Evolutionary conservation across 2,888 invertebrate genomes (phyloP).

Genomic region (Patella pellucida): DNA sequence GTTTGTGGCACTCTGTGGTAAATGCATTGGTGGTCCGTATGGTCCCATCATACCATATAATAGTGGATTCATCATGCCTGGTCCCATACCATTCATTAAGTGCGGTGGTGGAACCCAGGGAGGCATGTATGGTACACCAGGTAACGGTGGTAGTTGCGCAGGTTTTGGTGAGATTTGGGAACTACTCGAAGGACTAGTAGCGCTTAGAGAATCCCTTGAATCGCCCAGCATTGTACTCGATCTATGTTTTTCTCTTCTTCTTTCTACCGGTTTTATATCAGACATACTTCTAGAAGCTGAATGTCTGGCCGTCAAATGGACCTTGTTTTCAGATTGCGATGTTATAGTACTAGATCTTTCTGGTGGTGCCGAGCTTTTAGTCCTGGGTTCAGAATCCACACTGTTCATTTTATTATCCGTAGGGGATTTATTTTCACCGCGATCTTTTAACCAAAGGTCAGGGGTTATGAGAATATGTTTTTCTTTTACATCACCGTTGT

Average conservation of each 20-base stretch:
- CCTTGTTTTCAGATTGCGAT: background rate
- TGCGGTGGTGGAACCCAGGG: slow-evolving; percentile 33
- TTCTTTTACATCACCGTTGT: slow-evolving; percentile 39
- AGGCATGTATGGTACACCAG: slow-evolving; percentile 19
- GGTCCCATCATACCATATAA: slow-evolving; percentile 26
- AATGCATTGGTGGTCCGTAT: slow-evolving; percentile 16
- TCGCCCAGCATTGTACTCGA: slow-evolving; percentile 8
- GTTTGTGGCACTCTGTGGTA: slow-evolving; percentile 17
- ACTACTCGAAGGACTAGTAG: slow-evolving; percentile 18
- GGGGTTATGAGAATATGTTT: slow-evolving; percentile 82
- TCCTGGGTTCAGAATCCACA: background rate
- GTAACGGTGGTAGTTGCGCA: background rate
- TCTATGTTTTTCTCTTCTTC: slow-evolving; percentile 20
- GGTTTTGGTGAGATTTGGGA: slow-evolving; percentile 16
- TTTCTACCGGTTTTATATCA: background rate
- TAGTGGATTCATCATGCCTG: slow-evolving; percentile 32
- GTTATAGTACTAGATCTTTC: slow-evolving; percentile 3
- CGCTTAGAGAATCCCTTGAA: slow-evolving; percentile 21
- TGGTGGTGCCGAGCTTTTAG: background rate
- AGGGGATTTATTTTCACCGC: slow-evolving; percentile 16
- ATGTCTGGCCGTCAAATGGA: background rate
- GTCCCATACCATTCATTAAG: slow-evolving; percentile 14
- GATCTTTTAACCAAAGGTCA: slow-evolving; percentile 85
- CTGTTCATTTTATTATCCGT: background rate
- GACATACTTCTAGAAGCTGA: background rate